Evolutionary conservation across 2,888 invertebrate species (phyloP), one percentile per base, ranked within the genome.

Genomic region (Tinea trinotella): DNA sequence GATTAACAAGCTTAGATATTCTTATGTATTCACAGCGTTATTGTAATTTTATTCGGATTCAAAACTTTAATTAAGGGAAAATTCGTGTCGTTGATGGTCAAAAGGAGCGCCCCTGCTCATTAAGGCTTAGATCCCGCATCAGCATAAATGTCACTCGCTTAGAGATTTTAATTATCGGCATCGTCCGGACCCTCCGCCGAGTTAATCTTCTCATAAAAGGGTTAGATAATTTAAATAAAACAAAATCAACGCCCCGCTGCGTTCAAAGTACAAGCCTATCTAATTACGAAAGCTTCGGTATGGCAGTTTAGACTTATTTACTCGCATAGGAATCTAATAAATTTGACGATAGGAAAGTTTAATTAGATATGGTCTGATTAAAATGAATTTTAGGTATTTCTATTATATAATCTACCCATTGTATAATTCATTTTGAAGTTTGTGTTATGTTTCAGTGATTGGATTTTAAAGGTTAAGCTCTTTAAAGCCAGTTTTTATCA

Each of bases 81-180:
- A 63, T 62, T 64, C 9, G 48, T 52, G 52, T 52, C 13, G 30
- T 22, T 18, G n/a, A 15, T 56, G 62, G 62, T 71, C 76, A 79
- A 77, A 77, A 74, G 61, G 64, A 61, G 20, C 12, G 53, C 74
- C 68, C 66, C 63, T 61, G 59, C 65, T 72, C 74, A 76, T 80
- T 80, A 77, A 74, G 66, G 59, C 62, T 57, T 67, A 64, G 68
- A 71, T 70, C 71, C 67, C 67, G 67, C 74, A 81, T 81, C 78
- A 79, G 73, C 75, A 74, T 82, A 74, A 82, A 82, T 80, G 83
- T 81, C 82, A 81, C 74, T 67, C 62, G 63, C 61, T 55, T 62
- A 65, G 72, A 79, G 74, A 68, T 75, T 82, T 83, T 83, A 82
- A 83, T 82, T 82, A 82, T 74, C 65, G 60, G 59, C 59, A 57